Evolutionary conservation across 2,888 invertebrate genomes (phyloP).

Genomic region (Drosophila infuscata): DNA sequence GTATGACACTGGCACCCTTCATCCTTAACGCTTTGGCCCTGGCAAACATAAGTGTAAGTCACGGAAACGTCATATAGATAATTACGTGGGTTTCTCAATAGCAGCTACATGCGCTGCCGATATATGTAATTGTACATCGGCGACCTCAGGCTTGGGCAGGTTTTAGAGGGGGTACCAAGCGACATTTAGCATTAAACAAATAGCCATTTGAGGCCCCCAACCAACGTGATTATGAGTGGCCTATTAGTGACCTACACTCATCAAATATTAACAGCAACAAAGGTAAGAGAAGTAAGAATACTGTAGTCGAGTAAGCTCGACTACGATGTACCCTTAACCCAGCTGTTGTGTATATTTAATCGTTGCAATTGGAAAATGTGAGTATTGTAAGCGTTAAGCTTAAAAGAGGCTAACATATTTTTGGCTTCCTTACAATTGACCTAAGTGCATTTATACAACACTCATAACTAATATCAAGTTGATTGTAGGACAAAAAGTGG

Average conservation of each 20-base stretch:
- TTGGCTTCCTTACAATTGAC: not conserved
- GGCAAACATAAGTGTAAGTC: slow-evolving; percentile 29
- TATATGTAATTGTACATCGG: slow-evolving; percentile 54
- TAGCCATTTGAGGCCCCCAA: slow-evolving; percentile 67
- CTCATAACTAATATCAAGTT: not conserved
- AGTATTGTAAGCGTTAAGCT: not conserved
- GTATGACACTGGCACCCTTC: not conserved
- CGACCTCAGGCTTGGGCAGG: not conserved
- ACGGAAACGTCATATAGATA: slow-evolving; percentile 17
- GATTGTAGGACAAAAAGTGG: not conserved
- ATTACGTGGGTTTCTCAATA: slow-evolving; percentile 34
- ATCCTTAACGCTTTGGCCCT: not conserved
- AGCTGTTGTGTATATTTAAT: not conserved
- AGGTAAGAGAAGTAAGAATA: not conserved
- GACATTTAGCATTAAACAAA: slow-evolving; percentile 71
- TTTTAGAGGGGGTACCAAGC: slow-evolving; percentile 29
- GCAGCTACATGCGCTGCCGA: slow-evolving; percentile 43
- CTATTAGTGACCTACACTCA: slow-evolving; percentile 7
- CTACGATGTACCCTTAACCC: not conserved
- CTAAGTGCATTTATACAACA: not conserved
- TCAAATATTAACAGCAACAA: slow-evolving; percentile 46
- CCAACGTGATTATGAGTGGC: slow-evolving; percentile 49
- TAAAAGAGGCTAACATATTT: not conserved
- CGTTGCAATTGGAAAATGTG: not conserved
- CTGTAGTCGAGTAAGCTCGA: not conserved